Conservation (phyloP, 2,113 vertebrate species). For the Arvicanthis niloticus region DNA sequence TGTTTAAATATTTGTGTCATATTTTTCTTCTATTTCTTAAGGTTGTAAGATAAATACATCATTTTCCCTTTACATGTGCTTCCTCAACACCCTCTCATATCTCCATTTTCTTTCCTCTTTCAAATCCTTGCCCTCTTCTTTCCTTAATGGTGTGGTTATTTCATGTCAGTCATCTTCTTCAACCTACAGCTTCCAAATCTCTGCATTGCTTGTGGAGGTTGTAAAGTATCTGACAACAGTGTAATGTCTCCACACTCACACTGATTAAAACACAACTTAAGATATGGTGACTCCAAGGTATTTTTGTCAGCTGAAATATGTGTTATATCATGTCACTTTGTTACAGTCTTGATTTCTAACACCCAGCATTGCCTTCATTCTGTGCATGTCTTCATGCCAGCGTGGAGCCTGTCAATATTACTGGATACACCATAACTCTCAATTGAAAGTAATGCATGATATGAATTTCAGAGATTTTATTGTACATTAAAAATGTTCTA, state of each 20-base stretch:
- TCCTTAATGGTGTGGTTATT: not conserved
- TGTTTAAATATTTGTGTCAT: not conserved
- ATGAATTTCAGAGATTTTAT: not conserved
- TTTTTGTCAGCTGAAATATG: not conserved
- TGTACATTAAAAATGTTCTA: not conserved
- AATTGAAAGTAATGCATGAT: not conserved
- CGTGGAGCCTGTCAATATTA: not conserved
- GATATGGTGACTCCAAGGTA: not conserved
- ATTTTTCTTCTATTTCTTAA: not conserved
- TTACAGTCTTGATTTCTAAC: not conserved
- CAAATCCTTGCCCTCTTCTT: not conserved
- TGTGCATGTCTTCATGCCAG: not conserved
- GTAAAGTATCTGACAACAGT: not conserved
- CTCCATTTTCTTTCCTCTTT: rapidly evolving
- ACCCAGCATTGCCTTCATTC: not conserved
- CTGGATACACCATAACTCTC: not conserved
- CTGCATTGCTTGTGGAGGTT: not conserved
- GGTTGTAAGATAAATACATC: not conserved
- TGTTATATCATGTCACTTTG: not conserved
- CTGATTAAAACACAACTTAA: not conserved
- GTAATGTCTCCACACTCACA: not conserved
- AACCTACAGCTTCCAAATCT: not conserved
- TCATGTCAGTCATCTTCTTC: not conserved
- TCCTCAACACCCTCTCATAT: not conserved
- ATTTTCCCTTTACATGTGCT: not conserved